phyloP scores from a whole-genome alignment of 2,888 invertebrate species.

The Laspeyria flexula region DNA sequence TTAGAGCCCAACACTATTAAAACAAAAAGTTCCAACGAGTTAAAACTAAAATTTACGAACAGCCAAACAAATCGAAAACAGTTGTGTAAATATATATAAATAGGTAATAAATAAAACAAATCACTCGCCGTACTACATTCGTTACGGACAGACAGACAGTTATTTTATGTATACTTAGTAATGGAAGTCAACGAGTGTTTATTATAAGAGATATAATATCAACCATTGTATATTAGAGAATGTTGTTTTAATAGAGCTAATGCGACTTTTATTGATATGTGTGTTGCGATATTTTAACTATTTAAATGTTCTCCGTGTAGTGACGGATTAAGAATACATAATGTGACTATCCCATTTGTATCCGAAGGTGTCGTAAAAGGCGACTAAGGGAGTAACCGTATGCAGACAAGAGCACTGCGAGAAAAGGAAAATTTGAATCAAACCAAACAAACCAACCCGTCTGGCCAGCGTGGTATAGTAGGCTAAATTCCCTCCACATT shows the following conservation, averaged over 20 bases:
- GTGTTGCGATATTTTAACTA: neutral
- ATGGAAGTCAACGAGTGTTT: neutral
- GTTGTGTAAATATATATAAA: conserved; percentile 23
- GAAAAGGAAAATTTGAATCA: too few relatives aligned
- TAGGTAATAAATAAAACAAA: conserved; percentile 30
- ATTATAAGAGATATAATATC: neutral
- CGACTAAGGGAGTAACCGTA: too few relatives aligned
- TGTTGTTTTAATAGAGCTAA: neutral
- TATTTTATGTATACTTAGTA: conserved; percentile 1
- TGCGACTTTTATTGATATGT: neutral
- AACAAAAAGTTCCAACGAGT: too few relatives aligned
- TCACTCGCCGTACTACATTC: conserved; percentile 12
- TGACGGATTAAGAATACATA: too few relatives aligned
- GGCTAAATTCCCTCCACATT: too few relatives aligned
- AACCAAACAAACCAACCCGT: too few relatives aligned
- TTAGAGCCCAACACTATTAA: too few relatives aligned
- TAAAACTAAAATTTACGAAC: neutral
- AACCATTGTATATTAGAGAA: neutral
- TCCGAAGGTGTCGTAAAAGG: too few relatives aligned
- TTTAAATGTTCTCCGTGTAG: too few relatives aligned
- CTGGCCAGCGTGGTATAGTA: too few relatives aligned
- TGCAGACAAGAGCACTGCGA: too few relatives aligned
- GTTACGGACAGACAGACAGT: conserved; percentile 7
- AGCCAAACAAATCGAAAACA: conserved; percentile 26
- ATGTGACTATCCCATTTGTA: too few relatives aligned